Conservation (phyloP, 37 sponge, comb jelly and placozoan species). For the Petrosia ficiformis region DNA sequence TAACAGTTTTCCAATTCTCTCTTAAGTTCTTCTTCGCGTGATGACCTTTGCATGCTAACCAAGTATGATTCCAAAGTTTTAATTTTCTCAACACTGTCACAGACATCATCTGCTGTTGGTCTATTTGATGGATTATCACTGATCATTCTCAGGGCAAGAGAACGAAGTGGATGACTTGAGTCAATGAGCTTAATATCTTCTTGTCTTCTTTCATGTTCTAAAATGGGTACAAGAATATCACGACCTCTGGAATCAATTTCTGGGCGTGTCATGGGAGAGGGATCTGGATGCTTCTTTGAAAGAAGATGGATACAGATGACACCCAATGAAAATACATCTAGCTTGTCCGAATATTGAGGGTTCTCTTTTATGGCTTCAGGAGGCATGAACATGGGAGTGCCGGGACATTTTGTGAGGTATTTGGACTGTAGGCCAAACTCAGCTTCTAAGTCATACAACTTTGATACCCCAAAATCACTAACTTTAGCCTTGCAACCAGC, state of each 20-base stretch:
- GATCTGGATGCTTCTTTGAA: constrained; percentile 49
- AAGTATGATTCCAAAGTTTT: not conserved
- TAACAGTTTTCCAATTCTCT: not conserved
- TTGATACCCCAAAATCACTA: constrained; percentile 56
- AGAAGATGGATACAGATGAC: constrained; percentile 52
- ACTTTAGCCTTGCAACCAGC: constrained; percentile 48
- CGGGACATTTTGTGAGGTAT: constrained; percentile 43
- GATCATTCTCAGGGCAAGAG: constrained; percentile 12
- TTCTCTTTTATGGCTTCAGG: constrained; percentile 49
- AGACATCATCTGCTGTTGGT: constrained; percentile 9
- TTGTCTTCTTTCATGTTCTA: constrained; percentile 30
- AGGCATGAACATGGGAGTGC: constrained; percentile 63
- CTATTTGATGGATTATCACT: constrained; percentile 8
- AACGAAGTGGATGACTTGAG: constrained; percentile 5
- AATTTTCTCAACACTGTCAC: not conserved
- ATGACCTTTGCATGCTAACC: not conserved
- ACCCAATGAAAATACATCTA: constrained; percentile 63
- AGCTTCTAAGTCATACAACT: constrained; percentile 42
- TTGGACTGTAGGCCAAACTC: not conserved
- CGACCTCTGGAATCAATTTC: not conserved
- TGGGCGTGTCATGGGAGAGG: constrained; percentile 9
- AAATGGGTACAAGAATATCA: constrained; percentile 13
- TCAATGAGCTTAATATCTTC: constrained; percentile 6
- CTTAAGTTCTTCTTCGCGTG: not conserved
- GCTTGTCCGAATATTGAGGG: constrained; percentile 42